Percentiles rank a stretch among this genome's conserved stretches.
Conservation (phyloP, 2,888 invertebrate species). For the Didymodactylos carnosus region DNA sequence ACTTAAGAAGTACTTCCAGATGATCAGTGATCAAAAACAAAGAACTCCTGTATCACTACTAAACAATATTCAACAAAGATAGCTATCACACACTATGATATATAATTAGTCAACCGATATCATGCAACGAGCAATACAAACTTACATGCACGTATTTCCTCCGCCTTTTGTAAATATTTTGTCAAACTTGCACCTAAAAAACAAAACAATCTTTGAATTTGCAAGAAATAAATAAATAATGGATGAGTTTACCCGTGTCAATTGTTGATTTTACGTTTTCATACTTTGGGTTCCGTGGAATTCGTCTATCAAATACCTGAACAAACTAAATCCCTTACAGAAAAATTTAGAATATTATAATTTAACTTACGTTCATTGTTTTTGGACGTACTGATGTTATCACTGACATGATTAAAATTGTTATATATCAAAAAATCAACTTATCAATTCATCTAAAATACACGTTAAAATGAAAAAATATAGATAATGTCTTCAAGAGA, state of each 20-base stretch:
- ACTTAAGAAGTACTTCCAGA: no score
- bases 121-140: slow-evolving; percentile 1
- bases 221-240: not conserved
- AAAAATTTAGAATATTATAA: not conserved
- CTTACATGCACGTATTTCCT: slow-evolving; percentile 30
- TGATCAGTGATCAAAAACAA: no score
- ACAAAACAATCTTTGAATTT: not conserved
- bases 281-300: slow-evolving; percentile 27
- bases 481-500: no score
- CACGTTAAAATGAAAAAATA: no score
- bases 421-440: no score
- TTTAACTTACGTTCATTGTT: not conserved
- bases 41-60: no score
- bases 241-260: slow-evolving; percentile 27
- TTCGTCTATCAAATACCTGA: slow-evolving; percentile 6
- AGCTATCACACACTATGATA: no score
- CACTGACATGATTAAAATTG: not conserved
- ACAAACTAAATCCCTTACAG: not conserved
- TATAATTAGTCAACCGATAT: not conserved
- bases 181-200: slow-evolving; percentile 28
- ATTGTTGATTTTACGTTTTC: slow-evolving; percentile 28
- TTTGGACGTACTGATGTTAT: not conserved
- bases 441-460: not conserved
- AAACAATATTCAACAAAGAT: no score
- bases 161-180: slow-evolving; percentile 29